Evolutionary conservation across 53 echinoderm and acorn worm genomes (phyloP), one percentile per base, ranked within the genome.

Genomic region (Luidia sarsii): DNA sequence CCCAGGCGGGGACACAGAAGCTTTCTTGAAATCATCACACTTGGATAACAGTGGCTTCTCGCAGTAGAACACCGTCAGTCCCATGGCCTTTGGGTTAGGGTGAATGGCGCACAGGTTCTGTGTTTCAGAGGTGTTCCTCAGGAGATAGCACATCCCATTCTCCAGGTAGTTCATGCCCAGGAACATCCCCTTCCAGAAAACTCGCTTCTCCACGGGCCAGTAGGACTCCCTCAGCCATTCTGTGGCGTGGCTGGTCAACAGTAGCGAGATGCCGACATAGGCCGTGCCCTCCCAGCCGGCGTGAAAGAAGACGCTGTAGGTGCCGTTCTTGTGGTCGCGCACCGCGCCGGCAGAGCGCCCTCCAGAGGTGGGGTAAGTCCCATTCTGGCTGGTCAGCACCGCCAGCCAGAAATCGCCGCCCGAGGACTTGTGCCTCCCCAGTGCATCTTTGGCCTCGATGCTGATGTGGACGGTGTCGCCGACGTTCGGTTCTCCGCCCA

Each of bases 261-360:
- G 82, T 28, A 92, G 79, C 2, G 48, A 86, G 33, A 92, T 56
- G 10, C 39, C 33, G 29, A 86, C 59, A n/a, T 52, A 50, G 7
- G 74, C 80, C 3, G 50, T 50, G 0, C 92, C 92, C 20, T 71
- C 45, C 92, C 92, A 92, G 21, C 82, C 86, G 3, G 86, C 74
- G 64, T 82, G 83, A 21, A 92, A 89, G 39, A 61, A 86, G 38
- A 77, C 65, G 13, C 86, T 89, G 81, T 89, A 92, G 15, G 89
- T 82, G 6, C 92, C 92, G 38, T 89, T 89, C 3, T 82, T 41
- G 39, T 86, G 80, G 61, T 89, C 89, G 19, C 82, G 62, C 2
- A 86, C 71, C n/a, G 50, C 49, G 1, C 82, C 89, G 19, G 89
- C 86, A 61, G 77, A 60, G 45, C 77, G 59, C 77, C 60, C 77